A percentile compares a stretch with the other conserved stretches of the same genome.
Conservation (phyloP, 1,140 invertebrate species). For the Contarinia nasturtii region DNA sequence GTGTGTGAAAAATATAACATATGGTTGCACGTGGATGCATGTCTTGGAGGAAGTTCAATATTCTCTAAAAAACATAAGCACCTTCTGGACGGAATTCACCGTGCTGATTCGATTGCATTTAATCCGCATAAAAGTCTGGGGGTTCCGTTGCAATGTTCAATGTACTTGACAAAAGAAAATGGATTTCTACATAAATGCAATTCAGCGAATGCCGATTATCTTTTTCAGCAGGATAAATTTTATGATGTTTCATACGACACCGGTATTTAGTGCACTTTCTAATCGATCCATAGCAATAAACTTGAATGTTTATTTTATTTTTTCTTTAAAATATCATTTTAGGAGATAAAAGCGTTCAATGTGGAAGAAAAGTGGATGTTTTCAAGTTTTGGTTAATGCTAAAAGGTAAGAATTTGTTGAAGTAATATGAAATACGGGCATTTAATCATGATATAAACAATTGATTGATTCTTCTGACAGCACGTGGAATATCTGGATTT, state of each 20-base stretch:
- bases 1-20: conserved; percentile 39
- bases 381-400: conserved; percentile 91
- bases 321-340: too few relatives aligned
- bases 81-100: conserved; percentile 11
- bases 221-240: conserved; percentile 86
- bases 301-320: too few relatives aligned
- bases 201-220: conserved; percentile 57
- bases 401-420: too few relatives aligned
- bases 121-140: conserved; percentile 89
- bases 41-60: conserved; percentile 53
- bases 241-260: conserved; percentile 80
- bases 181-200: conserved; percentile 54
- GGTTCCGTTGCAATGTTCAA: conserved; percentile 69
- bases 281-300: too few relatives aligned
- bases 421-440: too few relatives aligned
- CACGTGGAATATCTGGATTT: conserved; percentile 41
- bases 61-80: conserved; percentile 12
- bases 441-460: too few relatives aligned
- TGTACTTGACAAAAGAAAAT: conserved; percentile 49
- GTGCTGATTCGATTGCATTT: conserved; percentile 66
- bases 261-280: too few relatives aligned
- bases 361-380: conserved; percentile 79
- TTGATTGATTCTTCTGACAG: too few relatives aligned
- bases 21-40: conserved; percentile 79
- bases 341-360: conserved; percentile 53